Evolutionary conservation across 1,140 invertebrate species (phyloP).

Genomic region (Sarcophaga bullata): DNA sequence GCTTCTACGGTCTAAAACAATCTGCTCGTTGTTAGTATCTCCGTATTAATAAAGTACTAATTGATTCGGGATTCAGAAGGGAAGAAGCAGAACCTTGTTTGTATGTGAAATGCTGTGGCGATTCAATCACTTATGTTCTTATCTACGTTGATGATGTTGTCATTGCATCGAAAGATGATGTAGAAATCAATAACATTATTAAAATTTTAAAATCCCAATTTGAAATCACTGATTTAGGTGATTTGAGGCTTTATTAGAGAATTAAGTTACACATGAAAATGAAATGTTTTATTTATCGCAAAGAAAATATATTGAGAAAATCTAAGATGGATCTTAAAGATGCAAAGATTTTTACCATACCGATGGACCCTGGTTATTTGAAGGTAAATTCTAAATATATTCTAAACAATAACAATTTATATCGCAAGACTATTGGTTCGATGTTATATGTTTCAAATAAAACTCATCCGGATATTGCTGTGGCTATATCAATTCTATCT

Average conservation of each 20-base stretch:
- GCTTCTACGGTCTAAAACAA: slow-evolving; percentile 66
- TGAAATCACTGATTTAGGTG: slow-evolving; percentile 12
- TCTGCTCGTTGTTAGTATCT: slow-evolving; percentile 59
- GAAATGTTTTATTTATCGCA: slow-evolving; percentile 27
- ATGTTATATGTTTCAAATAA: slow-evolving; percentile 59
- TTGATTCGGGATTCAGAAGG: slow-evolving; percentile 44
- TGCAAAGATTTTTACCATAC: slow-evolving; percentile 4
- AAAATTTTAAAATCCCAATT: slow-evolving; percentile 8
- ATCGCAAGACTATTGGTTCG: slow-evolving; percentile 53
- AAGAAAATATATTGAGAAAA: slow-evolving; percentile 12
- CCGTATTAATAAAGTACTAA: slow-evolving; percentile 32
- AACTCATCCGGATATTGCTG: slow-evolving; percentile 63
- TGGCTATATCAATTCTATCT: slow-evolving; percentile 55
- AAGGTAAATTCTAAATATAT: not conserved
- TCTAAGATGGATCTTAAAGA: slow-evolving; percentile 20
- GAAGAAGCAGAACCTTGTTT: slow-evolving; percentile 54
- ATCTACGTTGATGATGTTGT: slow-evolving; percentile 26
- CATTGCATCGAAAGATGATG: not conserved
- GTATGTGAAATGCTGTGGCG: slow-evolving; percentile 52
- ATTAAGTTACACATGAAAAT: not conserved
- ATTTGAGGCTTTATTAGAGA: slow-evolving; percentile 7
- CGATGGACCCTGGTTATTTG: slow-evolving; percentile 31
- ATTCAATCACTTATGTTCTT: slow-evolving; percentile 50
- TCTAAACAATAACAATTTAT: slow-evolving; percentile 41
- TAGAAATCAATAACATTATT: not conserved